phyloP scores from a whole-genome alignment of 1,140 invertebrate species.

The Trinorchestia longiramus region DNA sequence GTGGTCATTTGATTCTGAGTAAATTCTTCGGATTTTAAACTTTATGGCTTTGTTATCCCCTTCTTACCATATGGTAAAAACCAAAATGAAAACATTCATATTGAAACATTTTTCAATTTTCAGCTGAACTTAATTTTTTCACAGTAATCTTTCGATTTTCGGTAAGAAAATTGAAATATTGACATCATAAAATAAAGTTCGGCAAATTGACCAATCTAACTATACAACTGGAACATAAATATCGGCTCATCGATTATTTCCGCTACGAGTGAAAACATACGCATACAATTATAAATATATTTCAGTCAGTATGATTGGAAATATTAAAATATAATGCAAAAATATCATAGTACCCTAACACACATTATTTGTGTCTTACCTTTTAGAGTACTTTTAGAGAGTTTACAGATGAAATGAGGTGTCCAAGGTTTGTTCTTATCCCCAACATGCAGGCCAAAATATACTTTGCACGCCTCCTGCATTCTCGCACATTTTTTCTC shows the following conservation, averaged over 20 bases:
- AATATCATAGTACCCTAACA: not conserved
- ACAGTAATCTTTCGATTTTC: too few relatives aligned
- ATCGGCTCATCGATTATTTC: too few relatives aligned
- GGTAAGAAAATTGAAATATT: too few relatives aligned
- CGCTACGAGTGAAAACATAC: too few relatives aligned
- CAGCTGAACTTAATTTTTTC: too few relatives aligned
- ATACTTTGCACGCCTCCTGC: conserved; percentile 57
- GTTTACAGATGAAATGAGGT: conserved; percentile 58
- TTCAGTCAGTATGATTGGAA: not conserved
- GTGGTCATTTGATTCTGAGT: conserved; percentile 67
- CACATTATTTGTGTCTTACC: conserved; percentile 37
- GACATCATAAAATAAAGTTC: too few relatives aligned
- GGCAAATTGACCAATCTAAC: too few relatives aligned
- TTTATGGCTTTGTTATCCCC: conserved; percentile 65
- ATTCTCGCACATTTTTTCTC: conserved; percentile 56
- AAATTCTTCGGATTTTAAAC: conserved; percentile 67
- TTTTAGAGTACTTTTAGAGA: conserved; percentile 63
- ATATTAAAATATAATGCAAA: conserved; percentile 4
- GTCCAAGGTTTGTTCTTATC: conserved; percentile 59
- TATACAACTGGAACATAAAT: too few relatives aligned
- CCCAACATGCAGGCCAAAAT: conserved; percentile 62
- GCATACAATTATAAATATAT: not conserved
- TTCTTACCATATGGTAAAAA: conserved; percentile 65
- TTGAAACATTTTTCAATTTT: conserved; percentile 56
- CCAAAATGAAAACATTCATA: conserved; percentile 46